Evolutionary conservation across 1,140 invertebrate genomes (phyloP), one percentile per base, ranked within the genome.

Genomic region (Euborellia annulipes): DNA sequence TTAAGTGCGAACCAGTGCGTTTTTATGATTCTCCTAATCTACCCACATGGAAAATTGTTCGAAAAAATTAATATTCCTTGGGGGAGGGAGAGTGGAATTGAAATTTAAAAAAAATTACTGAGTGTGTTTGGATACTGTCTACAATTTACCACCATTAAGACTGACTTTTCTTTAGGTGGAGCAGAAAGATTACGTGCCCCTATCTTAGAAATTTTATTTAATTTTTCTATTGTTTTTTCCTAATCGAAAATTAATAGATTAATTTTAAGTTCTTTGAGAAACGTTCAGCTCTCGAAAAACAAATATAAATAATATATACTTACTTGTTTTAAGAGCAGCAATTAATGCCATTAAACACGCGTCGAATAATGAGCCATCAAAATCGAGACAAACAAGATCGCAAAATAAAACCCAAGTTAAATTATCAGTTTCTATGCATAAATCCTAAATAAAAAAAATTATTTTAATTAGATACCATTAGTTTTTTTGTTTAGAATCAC

Each of bases 321-420:
- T 64, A 79, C 79, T 68, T 60, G 75, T 76, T 66, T 73, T 78
- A 18, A 90, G 59, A 38, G 84, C 82, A 49, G 79, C 71, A 36
- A 81, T 68, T 42, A 87, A 57, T 22, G 83, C 74, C 39, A 80
- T 67, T 2, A 84, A 57, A 59, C 79, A 79, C 32, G 81, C 78
- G 69, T 89, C 85, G 37, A 85, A 66, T 37, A 88, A 56, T 36
- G 79, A 78, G 2, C 86, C 86, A 73, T 86, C 84, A 66, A 82
- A 79, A 63, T 87, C 76, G 14, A 88, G 60, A 62, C 85, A 88
- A 3, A 83, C 62, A 48, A 89, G 62, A 65, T 89, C 85, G 57
- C 76, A 81, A 58, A 83, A 82, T 21, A 89, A 55, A 23, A 79
- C 78, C 86, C 85, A 89, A 0, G 71, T 78, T 39, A 87, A 58